phyloP scores from a whole-genome alignment of 2,113 vertebrate species.

The Pseudorasbora parva region DNA sequence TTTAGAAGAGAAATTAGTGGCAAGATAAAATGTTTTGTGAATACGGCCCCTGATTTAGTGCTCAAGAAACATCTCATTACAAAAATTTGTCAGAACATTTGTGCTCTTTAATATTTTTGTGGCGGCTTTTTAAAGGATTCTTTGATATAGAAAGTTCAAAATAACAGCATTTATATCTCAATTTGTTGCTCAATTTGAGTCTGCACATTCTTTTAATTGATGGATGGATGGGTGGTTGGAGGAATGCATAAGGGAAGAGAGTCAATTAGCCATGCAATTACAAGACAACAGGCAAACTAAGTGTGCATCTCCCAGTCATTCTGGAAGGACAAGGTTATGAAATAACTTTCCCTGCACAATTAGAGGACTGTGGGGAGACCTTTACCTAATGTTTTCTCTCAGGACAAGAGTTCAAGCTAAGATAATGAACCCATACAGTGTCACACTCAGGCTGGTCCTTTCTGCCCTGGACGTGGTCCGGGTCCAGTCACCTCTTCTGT shows the following conservation, averaged over 20 bases:
- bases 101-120: no score
- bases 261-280: constrained; percentile 67
- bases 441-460: constrained; percentile 27
- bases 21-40: no score
- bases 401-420: constrained; percentile 45
- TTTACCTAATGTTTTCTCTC: background rate
- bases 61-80: no score
- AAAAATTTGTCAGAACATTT: no score
- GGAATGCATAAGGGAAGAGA: background rate
- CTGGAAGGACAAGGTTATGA: constrained; percentile 46
- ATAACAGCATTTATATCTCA: constrained; percentile 34
- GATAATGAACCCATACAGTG: constrained; percentile 44
- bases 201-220: background rate
- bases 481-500: background rate
- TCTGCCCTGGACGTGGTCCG: background rate
- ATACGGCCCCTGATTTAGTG: no score
- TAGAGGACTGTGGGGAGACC: constrained; percentile 24
- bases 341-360: constrained; percentile 25
- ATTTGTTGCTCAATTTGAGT: constrained; percentile 35
- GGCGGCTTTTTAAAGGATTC: no score
- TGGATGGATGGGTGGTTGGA: background rate
- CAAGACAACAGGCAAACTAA: constrained; percentile 46
- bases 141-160: no score
- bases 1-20: no score
- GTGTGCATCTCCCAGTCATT: constrained; percentile 54